phyloP scores from a whole-genome alignment of 2,888 invertebrate species.

The Marasmarcha lunaedactyla region DNA sequence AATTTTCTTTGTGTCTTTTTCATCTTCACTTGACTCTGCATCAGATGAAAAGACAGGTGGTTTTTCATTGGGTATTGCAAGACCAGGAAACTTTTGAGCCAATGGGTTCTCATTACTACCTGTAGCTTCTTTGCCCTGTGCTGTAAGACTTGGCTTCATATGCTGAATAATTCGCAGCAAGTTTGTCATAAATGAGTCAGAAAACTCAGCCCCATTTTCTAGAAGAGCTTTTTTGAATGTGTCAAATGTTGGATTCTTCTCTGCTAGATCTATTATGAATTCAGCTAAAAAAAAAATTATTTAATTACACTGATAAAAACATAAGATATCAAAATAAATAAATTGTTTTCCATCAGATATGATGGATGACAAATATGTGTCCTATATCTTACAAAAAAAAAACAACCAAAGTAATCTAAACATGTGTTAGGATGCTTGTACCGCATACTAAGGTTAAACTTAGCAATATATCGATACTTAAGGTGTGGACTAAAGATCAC shows the following conservation, averaged over 20 bases:
- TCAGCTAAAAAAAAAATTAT: slow-evolving; percentile 82
- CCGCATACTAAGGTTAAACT: no score
- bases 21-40: slow-evolving; percentile 44
- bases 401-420: no score
- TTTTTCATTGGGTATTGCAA: slow-evolving; percentile 84
- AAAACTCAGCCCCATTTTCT: slow-evolving; percentile 96
- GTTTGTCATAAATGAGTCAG: slow-evolving; percentile 95
- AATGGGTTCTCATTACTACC: slow-evolving; percentile 55
- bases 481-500: no score
- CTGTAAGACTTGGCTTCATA: slow-evolving; percentile 79
- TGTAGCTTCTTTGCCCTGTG: slow-evolving; percentile 23
- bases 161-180: slow-evolving; percentile 94
- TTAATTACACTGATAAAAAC: no score
- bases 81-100: slow-evolving; percentile 80
- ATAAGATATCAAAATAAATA: slow-evolving; percentile 1
- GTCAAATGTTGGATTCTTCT: slow-evolving; percentile 87
- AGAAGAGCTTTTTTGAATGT: slow-evolving; percentile 87
- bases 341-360: neutral
- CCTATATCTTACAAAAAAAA: no score
- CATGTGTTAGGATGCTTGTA: no score
- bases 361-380: no score
- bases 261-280: slow-evolving; percentile 95
- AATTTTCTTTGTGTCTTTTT: slow-evolving; percentile 27
- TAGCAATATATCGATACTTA: no score
- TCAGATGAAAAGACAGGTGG: slow-evolving; percentile 49